Base-by-base conservation (phyloP, 2,797 vertebrate species). In the Trachurus trachurus region DNA sequence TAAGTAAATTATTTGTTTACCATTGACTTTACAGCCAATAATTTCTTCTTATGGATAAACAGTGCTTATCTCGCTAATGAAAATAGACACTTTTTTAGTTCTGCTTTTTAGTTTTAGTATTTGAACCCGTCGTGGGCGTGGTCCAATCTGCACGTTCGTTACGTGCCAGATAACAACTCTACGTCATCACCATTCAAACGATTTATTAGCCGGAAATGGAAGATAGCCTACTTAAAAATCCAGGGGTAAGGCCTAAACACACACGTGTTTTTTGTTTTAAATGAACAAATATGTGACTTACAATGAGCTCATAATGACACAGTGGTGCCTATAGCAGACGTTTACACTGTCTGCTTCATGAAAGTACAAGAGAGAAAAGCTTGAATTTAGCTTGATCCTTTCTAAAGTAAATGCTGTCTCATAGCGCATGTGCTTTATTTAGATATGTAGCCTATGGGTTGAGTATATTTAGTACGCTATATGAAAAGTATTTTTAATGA, bases 101-200 rank as follows among this genome's bases (percentile, higher is more conserved):
- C 6, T 47, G 7, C 17, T 5, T 34, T 47, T 26, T 26, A 26
- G 26, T 45, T 17, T 45, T 17, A 45, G 44, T 19, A 54, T 54
- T 60, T 53, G 45, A 45, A 39, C 9, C 39, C 62, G 37, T 68
- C 16, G 50, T 70, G 83, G 83, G 83, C 75, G 86, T 81, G 82
- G 42, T 47, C 49, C 9, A 22, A 26, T 68, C 26, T 57, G 2
- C 50, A 26, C 26, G 26, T 26, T 68, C 65, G 50, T 70, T 74
- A 59, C 39, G 26, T 66, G 66, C 17, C 34, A 52, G 57, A 76
- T 68, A 75, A 74, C 26, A 69, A 7, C 45, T 9, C 22, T 29
- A 80, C 66, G n/a, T 66, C 61, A 69, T 62, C 61, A 29, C 68
- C 59, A 45, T 82, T 62, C 63, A 63, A 75, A 72, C 71, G 44